phyloP scores from a whole-genome alignment of 2,888 invertebrate species.

The Noctua comes region DNA sequence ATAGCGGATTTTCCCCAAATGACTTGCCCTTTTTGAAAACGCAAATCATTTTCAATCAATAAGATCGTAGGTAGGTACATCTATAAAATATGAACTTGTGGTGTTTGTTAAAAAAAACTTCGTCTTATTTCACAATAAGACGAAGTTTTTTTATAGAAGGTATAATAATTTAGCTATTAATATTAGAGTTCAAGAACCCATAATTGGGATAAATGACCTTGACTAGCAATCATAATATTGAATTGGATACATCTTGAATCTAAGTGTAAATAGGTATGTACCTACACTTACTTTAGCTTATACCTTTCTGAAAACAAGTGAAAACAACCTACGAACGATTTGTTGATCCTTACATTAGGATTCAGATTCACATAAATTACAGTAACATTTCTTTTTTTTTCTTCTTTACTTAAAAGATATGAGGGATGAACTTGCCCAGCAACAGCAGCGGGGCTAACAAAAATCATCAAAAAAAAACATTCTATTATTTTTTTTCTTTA shows the following conservation, averaged over 20 bases:
- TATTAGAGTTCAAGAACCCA: not conserved
- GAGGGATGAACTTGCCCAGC: no score
- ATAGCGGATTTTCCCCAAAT: conserved; percentile 37
- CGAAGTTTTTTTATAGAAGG: no score
- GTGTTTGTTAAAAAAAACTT: not conserved
- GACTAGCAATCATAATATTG: not conserved
- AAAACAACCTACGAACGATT: not conserved
- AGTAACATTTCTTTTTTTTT: not conserved
- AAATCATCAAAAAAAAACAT: no score
- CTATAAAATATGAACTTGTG: not conserved
- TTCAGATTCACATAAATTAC: not conserved
- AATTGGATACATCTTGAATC: not conserved
- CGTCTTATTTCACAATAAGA: not conserved
- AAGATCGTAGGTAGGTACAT: not conserved
- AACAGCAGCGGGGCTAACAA: no score
- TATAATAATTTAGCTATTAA: not conserved
- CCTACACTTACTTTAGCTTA: no score
- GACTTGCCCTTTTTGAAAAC: conserved; percentile 23
- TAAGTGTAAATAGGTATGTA: no score
- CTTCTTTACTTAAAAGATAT: no score
- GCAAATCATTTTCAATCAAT: conserved; percentile 19
- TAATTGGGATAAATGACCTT: not conserved
- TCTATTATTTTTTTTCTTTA: no score
- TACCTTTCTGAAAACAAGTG: no score
- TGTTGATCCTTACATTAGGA: not conserved